Evolutionary conservation across 2,797 vertebrate species (phyloP), one percentile per base, ranked within the genome.

Genomic region (Phylloscopus collybita): DNA sequence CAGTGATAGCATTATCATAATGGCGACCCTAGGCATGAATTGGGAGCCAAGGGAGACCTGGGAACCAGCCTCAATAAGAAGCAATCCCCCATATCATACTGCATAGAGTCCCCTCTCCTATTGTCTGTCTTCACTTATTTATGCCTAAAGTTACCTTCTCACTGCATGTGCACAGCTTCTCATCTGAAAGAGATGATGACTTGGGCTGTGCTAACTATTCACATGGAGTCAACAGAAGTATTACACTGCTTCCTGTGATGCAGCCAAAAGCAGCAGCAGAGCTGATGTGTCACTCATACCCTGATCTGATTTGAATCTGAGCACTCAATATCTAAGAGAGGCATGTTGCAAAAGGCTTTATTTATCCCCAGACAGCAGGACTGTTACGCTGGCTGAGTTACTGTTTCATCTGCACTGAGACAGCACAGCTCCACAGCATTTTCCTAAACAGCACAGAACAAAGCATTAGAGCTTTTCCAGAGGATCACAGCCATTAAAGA

Each of bases 391-490:
- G 69, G 18, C 56, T 56, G 70, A 81, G 49, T 92, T 86, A 53
- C 51, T 81, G 25, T 89, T 83, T 93, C 17, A 8, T 90, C 71
- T 90, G 34, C 73, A 19, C 76, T 1, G 2, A 80, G 42, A 60
- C 72, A 73, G 2, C 54, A 14, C 47, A 72, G 84, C 75, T 64
- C 42, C 6, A 1, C 70, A 86, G 56, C 34, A 6, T 75, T 95
- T 88, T 90, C 76, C 67, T 79, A 60, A 86, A 83, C 0, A 1
- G 32, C 56, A 9, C 16, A 59, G 49, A 80, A 81, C 73, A 92
- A 92, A 93, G 86, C 71, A n/a, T 18, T 44, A 83, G 47, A 83
- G 67, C 26, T 86, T 94, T 94, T 94, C 78, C 50, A 91, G 80
- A 60, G 81, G 50, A 89, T 60, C 51, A 45, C 62, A 88, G 69